Base-by-base conservation (phyloP, 1,140 invertebrate genomes). In the Magallana angulata region DNA sequence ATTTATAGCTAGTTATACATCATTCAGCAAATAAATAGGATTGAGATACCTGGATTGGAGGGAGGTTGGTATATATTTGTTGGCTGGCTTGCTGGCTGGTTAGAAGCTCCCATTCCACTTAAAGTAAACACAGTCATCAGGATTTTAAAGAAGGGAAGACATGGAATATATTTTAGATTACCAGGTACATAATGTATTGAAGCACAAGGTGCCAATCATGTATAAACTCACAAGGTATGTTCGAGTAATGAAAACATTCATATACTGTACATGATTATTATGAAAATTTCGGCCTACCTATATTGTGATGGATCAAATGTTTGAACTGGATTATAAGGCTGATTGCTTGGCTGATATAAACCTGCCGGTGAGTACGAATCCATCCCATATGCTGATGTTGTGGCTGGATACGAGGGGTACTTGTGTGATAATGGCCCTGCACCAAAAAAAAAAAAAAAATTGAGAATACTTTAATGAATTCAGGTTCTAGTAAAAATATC, bases 381-480 rank as follows among this genome's bases (percentile, higher is more conserved):
- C 30, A 85, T 60, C 60, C 89, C 90, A 84, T 91, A 90, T 12
- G 62, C 64, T 71, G 89, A 58, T 24, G 85, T 58, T n/a, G 90
- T 80, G 12, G 57, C 84, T 11, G 85, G 87, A 57, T 91, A 88
- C 3, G 88, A 71, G 1, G 92, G 92, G 71, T 93, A 93, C 80
- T 92, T 92, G 36, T 92, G 90, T 68, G 90, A 59, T 57, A 93
- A 62, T 12, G 90, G 87, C 76, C 92, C 92, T 91, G 85, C 8
- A 86, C 87, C 24, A 82, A 84, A 58, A 59, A 85, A 36, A 82
- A 24, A 24, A 24, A 24, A 24, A 24, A 4, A 48, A 2, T 48
- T 48, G 36, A 48, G 36, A 48, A 36, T 36, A 36, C 36, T 36
- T 36, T 36, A 36, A 36, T 36, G 36, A 1, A 36, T 36, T 5